A percentile compares a stretch with the other conserved stretches of the same genome.
Conservation (phyloP, 2,113 vertebrate genomes). For the Cryptotis parvus region DNA sequence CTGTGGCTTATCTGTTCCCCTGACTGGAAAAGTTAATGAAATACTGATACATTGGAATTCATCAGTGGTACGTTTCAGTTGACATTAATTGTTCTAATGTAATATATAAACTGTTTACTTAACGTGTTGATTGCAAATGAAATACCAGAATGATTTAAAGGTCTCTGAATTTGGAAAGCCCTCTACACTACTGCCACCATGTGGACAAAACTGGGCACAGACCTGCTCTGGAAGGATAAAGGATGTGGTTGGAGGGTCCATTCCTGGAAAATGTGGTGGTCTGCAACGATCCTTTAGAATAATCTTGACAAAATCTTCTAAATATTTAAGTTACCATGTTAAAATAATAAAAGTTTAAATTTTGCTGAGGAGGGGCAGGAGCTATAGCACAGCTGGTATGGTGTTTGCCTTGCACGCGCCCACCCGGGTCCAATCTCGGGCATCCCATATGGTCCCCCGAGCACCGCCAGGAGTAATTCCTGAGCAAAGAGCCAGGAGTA, state of each 20-base stretch:
- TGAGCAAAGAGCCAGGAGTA: too few relatives aligned
- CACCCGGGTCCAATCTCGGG: too few relatives aligned
- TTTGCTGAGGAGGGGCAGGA: neutral
- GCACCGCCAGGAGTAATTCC: too few relatives aligned
- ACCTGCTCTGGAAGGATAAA: neutral
- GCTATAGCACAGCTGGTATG: too few relatives aligned
- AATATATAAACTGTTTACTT: conserved; percentile 33
- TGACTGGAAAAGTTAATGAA: conserved; percentile 40
- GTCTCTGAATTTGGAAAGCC: neutral
- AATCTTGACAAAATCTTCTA: neutral
- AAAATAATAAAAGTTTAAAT: neutral
- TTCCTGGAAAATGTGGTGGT: rapidly evolving
- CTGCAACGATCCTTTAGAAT: neutral
- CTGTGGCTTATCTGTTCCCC: conserved; percentile 11
- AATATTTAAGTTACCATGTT: neutral
- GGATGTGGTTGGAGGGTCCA: rapidly evolving
- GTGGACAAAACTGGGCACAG: conserved; percentile 61
- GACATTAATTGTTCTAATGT: conserved; percentile 19
- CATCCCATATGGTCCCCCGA: too few relatives aligned
- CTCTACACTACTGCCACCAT: conserved; percentile 81
- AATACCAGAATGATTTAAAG: conserved; percentile 22
- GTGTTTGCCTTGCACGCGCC: too few relatives aligned
- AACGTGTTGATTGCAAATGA: neutral
- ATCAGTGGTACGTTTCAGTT: conserved; percentile 6
- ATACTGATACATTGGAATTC: conserved; percentile 37